Evolutionary conservation across 2,113 vertebrate genomes (phyloP), one percentile per base, ranked within the genome.

Genomic region (Osmerus mordax): DNA sequence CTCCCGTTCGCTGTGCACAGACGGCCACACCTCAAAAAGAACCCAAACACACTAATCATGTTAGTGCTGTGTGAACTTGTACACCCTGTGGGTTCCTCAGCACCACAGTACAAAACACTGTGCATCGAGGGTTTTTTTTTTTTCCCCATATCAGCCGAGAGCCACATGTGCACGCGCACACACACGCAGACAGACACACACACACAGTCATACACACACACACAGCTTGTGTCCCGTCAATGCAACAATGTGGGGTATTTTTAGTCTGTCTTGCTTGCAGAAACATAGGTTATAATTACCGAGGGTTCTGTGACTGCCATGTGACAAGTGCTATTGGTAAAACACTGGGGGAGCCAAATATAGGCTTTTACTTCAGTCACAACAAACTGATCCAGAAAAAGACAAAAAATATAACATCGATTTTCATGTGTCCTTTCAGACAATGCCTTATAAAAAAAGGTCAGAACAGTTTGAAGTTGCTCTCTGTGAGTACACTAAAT

Each of bases 211-310:
- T 41, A 63, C 59, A 32, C 59, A 67, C 29, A 61, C n/a, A 32
- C 52, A 47, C 71, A 72, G 71, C 71, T 80, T 72, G 36, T 58
- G 65, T 76, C 74, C 72, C 72, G 72, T 83, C 75, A 25, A 80
- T 78, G 76, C 76, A 80, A 87, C 84, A 88, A 82, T 83, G 78
- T 75, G 77, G 52, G 70, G 81, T 89, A 90, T 90, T 89, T 90
- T 88, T 88, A 89, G 86, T 69, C 71, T 55, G 75, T 75, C 77
- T 83, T 86, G 70, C 77, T 83, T 73, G 77, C 75, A 68, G 29
- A 78, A 89, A 85, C 77, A 72, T 73, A 83, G 80, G 87, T 87
- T 90, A 82, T 91, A 90, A 90, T 88, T 89, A 88, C 86, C 74
- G 84, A 86, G 79, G 2, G 58, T 84, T 89, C 87, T 80, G 81